Base-by-base conservation (phyloP, 1,140 invertebrate genomes). In the Sitophilus oryzae region DNA sequence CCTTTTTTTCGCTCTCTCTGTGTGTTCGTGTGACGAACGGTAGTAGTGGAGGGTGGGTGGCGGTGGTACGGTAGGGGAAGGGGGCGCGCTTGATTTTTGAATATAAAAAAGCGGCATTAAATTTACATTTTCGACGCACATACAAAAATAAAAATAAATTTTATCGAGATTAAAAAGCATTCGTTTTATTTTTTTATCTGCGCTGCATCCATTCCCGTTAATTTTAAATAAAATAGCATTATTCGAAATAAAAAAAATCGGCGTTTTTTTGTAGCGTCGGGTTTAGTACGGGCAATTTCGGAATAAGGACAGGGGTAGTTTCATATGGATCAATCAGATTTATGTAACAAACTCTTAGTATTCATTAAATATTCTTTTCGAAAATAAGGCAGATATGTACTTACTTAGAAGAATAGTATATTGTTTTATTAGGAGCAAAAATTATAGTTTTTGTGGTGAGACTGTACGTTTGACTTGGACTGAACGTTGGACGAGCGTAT, bases 121-220 rank as follows among this genome's bases (percentile, higher is more conserved):
- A 52, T 43, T 52, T 52, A 44, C 50, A 44, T 52, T 52, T 52
- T 52, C 40, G 15, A 37, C 40, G 42, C 35, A 52, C 20, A 50
- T 30, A 37, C 21, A 52, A 52, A 52, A 43, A 52, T 43, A 52
- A 52, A 43, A 43, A 42, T 52, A 52, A 43, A 52, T 52, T 52
- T 43, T 52, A 52, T 52, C 41, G 50, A 42, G 22, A 52, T 43
- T 43, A 52, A 52, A 52, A 52, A 44, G 14, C 36, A 43, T 52
- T 44, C 50, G 50, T 50, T 50, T 21, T 42, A 42, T 30, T 30
- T 50, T 40, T 50, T 50, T 50, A 50, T 50, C 38, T 20, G 21
- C 8, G 21, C 19, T 25, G 36, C 36, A 50, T 50, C 37, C 36
- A 50, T 50, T 50, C 37, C 11, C 36, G 14, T 15, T 30, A 50